A percentile compares a stretch with the other conserved stretches of the same genome.
phyloP scores from a whole-genome alignment of 2,888 invertebrate genomes.

The Polyommatus iphigenia region DNA sequence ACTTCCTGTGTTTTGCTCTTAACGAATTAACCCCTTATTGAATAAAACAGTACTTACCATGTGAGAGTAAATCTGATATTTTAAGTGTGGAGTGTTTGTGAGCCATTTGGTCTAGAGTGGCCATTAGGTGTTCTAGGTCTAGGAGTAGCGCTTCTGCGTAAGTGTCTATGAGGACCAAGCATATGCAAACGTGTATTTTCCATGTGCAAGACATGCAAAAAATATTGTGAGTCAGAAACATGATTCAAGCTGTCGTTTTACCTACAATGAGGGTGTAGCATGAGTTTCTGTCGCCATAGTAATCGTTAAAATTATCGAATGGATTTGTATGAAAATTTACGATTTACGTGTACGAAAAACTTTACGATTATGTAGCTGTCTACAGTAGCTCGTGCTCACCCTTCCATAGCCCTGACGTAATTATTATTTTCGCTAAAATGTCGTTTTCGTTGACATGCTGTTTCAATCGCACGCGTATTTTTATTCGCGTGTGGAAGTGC shows the following conservation, averaged over 20 bases:
- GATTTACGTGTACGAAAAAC: too few species aligned
- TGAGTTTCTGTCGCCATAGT: background rate
- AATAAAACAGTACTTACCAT: conserved; percentile 63
- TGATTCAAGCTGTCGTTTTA: conserved; percentile 41
- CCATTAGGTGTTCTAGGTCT: conserved; percentile 80
- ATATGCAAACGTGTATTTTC: conserved; percentile 64
- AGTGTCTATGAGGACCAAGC: conserved; percentile 73
- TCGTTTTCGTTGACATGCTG: background rate
- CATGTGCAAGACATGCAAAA: conserved; percentile 80
- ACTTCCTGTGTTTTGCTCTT: background rate
- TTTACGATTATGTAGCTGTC: background rate
- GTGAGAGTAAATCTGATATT: conserved; percentile 75
- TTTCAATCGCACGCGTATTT: background rate
- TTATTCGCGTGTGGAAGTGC: background rate
- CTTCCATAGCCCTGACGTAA: background rate
- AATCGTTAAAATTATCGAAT: background rate
- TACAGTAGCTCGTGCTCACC: background rate
- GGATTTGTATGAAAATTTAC: too few species aligned
- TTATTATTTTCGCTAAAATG: background rate
- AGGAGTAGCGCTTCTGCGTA: conserved; percentile 79
- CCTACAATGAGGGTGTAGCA: background rate
- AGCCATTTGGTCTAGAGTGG: conserved; percentile 79
- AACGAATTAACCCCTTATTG: background rate
- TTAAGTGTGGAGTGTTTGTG: conserved; percentile 76
- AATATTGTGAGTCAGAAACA: conserved; percentile 52